phyloP scores from a whole-genome alignment of 2,113 vertebrate species.

The Lamprotornis superbus region DNA sequence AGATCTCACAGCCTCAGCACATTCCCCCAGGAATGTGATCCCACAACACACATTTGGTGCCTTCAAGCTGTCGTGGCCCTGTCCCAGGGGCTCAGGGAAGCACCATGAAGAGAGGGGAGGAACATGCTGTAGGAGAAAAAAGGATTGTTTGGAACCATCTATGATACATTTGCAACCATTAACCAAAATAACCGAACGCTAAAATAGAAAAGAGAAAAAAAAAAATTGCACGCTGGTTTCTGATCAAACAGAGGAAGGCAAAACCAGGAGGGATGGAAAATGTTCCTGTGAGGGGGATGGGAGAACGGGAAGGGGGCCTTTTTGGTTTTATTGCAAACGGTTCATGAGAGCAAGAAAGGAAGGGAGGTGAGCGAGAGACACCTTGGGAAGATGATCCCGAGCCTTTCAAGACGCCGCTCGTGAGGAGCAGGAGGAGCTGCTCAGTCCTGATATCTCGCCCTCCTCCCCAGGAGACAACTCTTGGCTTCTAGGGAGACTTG shows the following conservation, averaged over 20 bases:
- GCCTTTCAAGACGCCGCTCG: not conserved
- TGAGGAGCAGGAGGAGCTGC: not conserved
- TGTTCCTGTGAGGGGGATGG: not conserved
- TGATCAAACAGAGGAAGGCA: not conserved
- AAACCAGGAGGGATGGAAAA: conserved; percentile 1
- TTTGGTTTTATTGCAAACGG: conserved; percentile 80
- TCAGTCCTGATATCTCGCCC: conserved; percentile 14
- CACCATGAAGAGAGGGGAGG: not conserved
- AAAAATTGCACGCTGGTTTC: conserved; percentile 13
- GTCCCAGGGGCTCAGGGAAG: not conserved
- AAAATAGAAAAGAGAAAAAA: not conserved
- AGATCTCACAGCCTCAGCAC: not conserved
- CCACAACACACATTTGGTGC: not conserved
- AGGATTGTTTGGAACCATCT: conserved; percentile 9
- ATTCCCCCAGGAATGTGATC: not conserved
- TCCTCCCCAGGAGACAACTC: conserved; percentile 38
- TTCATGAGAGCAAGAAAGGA: conserved; percentile 34
- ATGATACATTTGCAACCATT: not conserved
- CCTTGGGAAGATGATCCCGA: conserved; percentile 26
- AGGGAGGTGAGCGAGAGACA: conserved; percentile 43
- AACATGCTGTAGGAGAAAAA: not conserved
- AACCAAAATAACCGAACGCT: not conserved
- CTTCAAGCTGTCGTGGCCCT: not conserved
- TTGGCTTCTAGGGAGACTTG: conserved; percentile 84
- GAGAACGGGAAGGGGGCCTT: conserved; percentile 14